phyloP scores from a whole-genome alignment of 2,113 vertebrate genomes.

The Lagopus leucura region DNA sequence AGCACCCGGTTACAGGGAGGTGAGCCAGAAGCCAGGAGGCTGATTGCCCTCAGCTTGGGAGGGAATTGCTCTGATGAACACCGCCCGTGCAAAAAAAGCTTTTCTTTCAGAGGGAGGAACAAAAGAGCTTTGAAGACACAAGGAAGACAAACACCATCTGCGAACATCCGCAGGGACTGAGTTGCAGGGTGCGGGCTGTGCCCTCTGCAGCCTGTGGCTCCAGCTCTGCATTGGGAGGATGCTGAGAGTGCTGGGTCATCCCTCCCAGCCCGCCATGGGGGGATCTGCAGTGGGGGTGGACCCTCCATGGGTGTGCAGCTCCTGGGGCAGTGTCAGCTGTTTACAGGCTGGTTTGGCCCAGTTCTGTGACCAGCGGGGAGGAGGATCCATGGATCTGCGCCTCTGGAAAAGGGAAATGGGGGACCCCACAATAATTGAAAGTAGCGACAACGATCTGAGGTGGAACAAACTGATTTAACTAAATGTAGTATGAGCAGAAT shows the following conservation, averaged over 20 bases:
- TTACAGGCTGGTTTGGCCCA: too few species aligned
- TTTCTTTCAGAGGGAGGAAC: not conserved
- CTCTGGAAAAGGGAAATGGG: too few species aligned
- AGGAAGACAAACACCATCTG: not conserved
- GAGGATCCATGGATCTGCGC: too few species aligned
- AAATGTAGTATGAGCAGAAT: too few species aligned
- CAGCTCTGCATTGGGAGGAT: not conserved
- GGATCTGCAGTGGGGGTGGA: fast-evolving
- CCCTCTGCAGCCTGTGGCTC: not conserved
- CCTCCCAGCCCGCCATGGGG: not conserved
- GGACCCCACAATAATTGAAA: too few species aligned
- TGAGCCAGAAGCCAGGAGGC: not conserved
- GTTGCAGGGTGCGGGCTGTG: not conserved
- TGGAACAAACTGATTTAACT: too few species aligned
- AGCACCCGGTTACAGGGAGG: not conserved
- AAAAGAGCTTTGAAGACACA: not conserved
- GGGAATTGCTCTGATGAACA: not conserved
- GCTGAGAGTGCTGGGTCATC: not conserved
- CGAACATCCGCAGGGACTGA: not conserved
- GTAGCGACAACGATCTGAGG: too few species aligned
- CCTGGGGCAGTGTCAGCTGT: fast-evolving
- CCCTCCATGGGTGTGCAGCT: not conserved
- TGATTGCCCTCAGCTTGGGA: not conserved
- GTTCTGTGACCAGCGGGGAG: too few species aligned
- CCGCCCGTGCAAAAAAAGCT: not conserved